These are phyloP conservation scores for Papilio demoleus DNA, from an alignment of 2,888 invertebrate genomes.

Conservation along the genomic window DNA sequence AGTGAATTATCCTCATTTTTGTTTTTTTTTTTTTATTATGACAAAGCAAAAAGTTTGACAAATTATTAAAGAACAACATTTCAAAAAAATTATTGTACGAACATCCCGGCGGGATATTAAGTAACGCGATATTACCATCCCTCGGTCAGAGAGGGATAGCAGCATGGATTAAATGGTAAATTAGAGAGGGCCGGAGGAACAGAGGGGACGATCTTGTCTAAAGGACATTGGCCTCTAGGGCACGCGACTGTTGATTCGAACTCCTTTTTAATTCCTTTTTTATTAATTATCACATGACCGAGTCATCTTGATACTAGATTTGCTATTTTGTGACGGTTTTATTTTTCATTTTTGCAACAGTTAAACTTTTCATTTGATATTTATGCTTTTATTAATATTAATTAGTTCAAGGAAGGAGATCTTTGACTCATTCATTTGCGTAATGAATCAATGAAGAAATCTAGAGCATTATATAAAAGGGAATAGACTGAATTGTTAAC, in stretches of 20 bases:
- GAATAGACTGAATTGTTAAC: too few relatives aligned
- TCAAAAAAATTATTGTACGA: conserved; percentile 69
- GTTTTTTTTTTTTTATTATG: conserved; percentile 46
- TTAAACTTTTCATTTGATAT: not conserved
- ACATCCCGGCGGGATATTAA: conserved; percentile 75
- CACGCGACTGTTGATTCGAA: conserved; percentile 81
- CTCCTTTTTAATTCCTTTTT: conserved; percentile 81
- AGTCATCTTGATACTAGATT: conserved; percentile 55
- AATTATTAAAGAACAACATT: conserved; percentile 62
- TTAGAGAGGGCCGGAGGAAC: conserved; percentile 66
- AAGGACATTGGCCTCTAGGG: conserved; percentile 82
- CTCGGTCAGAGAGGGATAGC: conserved; percentile 65
- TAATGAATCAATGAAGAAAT: too few relatives aligned
- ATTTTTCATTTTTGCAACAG: too few relatives aligned
- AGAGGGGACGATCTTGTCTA: conserved; percentile 80
- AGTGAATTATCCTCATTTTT: too few relatives aligned
- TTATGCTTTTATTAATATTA: too few relatives aligned
- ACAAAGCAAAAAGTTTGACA: conserved; percentile 51
- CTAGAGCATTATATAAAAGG: too few relatives aligned
- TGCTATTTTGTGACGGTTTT: not conserved
- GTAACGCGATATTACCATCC: conserved; percentile 81
- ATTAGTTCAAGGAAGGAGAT: too few relatives aligned
- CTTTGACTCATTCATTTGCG: too few relatives aligned
- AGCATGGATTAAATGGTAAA: conserved; percentile 66
- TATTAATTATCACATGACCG: conserved; percentile 74